Conservation (phyloP, 2,888 invertebrate genomes). For the Dasypogon diadema region DNA sequence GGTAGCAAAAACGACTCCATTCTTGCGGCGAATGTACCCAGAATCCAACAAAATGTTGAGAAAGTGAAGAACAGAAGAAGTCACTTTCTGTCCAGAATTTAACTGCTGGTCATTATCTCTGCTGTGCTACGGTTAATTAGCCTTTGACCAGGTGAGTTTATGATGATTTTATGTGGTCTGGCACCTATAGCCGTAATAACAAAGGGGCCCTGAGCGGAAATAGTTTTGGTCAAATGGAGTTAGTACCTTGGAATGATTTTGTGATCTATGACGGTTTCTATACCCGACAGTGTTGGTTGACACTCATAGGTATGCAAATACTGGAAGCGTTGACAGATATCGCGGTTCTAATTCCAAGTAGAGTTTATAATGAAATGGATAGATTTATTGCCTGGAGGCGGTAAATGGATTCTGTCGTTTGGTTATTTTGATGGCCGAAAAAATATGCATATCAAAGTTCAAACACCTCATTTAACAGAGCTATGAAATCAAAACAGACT, state of each 20-base stretch:
- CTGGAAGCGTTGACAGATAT: slow-evolving; percentile 9
- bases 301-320: slow-evolving; percentile 22
- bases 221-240: background rate
- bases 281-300: background rate
- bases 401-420: too few relatives aligned
- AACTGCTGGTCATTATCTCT: slow-evolving; percentile 37
- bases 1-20: slow-evolving; percentile 19
- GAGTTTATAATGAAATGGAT: background rate
- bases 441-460: too few relatives aligned
- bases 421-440: too few relatives aligned
- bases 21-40: slow-evolving; percentile 5
- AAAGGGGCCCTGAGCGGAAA: background rate
- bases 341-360: background rate
- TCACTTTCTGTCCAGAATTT: slow-evolving; percentile 24
- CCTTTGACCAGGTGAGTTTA: slow-evolving; percentile 43
- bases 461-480: too few relatives aligned
- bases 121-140: slow-evolving; percentile 40
- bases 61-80: slow-evolving; percentile 21
- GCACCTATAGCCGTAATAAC: background rate
- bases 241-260: background rate
- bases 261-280: background rate
- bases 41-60: slow-evolving; percentile 16
- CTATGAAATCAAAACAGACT: too few relatives aligned
- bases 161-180: slow-evolving; percentile 22
- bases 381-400: too few relatives aligned